Evolutionary conservation across 1,140 invertebrate genomes (phyloP).

Genomic region (Harlomillsia oculata): DNA sequence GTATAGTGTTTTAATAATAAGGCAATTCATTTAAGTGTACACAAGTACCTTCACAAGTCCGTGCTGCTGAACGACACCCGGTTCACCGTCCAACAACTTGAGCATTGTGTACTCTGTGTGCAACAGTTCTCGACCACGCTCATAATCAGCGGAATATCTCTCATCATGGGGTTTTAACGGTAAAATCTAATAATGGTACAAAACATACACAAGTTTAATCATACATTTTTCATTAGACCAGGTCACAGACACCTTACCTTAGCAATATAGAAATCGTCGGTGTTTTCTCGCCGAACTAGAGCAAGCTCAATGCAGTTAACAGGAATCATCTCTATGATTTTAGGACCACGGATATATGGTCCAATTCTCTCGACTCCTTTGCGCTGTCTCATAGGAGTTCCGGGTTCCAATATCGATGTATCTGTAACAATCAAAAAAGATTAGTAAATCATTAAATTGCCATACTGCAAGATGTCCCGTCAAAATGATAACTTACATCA

Average conservation of each 20-base stretch:
- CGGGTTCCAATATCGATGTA: no score
- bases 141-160: constrained; percentile 60
- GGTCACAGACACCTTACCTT: no score
- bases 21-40: not conserved
- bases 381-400: no score
- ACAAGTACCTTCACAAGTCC: constrained; percentile 62
- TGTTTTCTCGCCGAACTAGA: constrained; percentile 63
- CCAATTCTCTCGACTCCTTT: no score
- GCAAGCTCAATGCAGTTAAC: constrained; percentile 67
- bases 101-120: constrained; percentile 69
- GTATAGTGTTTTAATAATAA: not conserved
- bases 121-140: constrained; percentile 69
- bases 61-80: constrained; percentile 68
- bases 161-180: constrained; percentile 48
- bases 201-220: constrained; percentile 12
- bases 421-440: no score
- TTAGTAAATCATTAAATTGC: no score
- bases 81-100: constrained; percentile 60
- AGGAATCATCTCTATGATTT: no score
- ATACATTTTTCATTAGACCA: no score
- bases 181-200: constrained; percentile 47
- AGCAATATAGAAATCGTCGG: constrained; percentile 63
- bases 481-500: no score
- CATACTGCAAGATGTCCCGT: no score
- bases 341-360: no score